phyloP scores from a whole-genome alignment of 2,888 invertebrate genomes.

The Iphiclides podalirius region DNA sequence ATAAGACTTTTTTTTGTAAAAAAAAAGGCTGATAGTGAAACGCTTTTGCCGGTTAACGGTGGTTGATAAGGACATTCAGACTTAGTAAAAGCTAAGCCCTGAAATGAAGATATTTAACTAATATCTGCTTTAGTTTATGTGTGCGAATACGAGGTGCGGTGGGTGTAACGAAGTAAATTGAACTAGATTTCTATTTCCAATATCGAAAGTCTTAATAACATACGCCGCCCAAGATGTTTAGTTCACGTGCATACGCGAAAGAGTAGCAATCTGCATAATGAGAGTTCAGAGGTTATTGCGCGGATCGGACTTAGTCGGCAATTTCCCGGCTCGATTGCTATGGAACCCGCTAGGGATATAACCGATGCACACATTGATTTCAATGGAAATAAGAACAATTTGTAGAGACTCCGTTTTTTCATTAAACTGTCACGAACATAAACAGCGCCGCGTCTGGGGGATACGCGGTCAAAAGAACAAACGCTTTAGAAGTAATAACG shows the following conservation, averaged over 20 bases:
- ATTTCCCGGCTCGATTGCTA: slow-evolving; percentile 70
- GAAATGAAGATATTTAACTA: too few relatives aligned
- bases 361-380: slow-evolving; percentile 50
- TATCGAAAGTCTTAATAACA: slow-evolving; percentile 6
- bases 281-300: slow-evolving; percentile 68
- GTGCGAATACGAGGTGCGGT: too few relatives aligned
- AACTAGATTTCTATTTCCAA: not conserved
- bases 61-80: too few relatives aligned
- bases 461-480: not conserved
- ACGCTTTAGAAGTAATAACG: too few relatives aligned
- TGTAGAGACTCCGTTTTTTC: slow-evolving; percentile 14
- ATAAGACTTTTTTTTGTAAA: too few relatives aligned
- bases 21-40: too few relatives aligned
- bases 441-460: not conserved
- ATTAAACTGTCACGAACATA: not conserved
- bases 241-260: slow-evolving; percentile 58
- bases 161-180: too few relatives aligned
- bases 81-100: too few relatives aligned
- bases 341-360: slow-evolving; percentile 43
- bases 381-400: slow-evolving; percentile 30
- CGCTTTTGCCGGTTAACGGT: too few relatives aligned
- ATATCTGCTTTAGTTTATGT: too few relatives aligned
- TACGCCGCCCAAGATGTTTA: slow-evolving; percentile 48
- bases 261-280: slow-evolving; percentile 74
- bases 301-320: slow-evolving; percentile 62